A percentile compares a stretch with the other conserved stretches of the same genome.
These are phyloP conservation scores for Pygocentrus nattereri DNA, from an alignment of 2,797 vertebrate genomes.

Conservation along the genomic window DNA sequence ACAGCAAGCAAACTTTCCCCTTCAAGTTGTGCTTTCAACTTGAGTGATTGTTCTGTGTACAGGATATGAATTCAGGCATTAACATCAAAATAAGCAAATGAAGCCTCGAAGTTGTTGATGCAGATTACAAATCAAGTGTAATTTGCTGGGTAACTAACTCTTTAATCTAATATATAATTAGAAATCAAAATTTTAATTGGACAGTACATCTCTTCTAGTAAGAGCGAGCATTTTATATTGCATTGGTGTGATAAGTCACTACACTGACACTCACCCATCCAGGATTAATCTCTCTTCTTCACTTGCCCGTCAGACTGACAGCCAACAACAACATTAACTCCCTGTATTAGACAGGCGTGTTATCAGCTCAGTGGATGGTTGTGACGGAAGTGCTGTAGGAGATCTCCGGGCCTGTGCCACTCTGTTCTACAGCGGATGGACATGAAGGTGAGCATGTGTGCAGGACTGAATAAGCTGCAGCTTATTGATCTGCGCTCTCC, in stretches of 20 bases:
- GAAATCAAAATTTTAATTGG: no score
- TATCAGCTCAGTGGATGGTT: not conserved
- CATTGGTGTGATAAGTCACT: slow-evolving; percentile 6
- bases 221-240: not conserved
- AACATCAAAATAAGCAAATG: no score
- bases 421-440: slow-evolving; percentile 20
- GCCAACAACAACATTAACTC: slow-evolving; percentile 33
- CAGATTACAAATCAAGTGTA: not conserved
- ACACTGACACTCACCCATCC: slow-evolving; percentile 17
- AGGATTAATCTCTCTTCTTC: slow-evolving; percentile 14
- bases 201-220: no score
- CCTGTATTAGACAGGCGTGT: slow-evolving; percentile 34
- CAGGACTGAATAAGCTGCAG: slow-evolving; percentile 32
- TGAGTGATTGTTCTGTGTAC: no score
- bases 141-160: not conserved
- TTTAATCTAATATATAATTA: no score
- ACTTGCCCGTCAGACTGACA: slow-evolving; percentile 23
- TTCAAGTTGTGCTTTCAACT: no score
- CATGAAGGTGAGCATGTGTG: slow-evolving; percentile 47
- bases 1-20: no score
- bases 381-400: not conserved
- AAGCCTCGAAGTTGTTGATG: no score
- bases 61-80: no score
- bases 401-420: not conserved
- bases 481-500: slow-evolving; percentile 35